These are phyloP conservation scores for Neosilurus mollespiculum DNA, from an alignment of 2,797 vertebrate species.

Conservation along the genomic window DNA sequence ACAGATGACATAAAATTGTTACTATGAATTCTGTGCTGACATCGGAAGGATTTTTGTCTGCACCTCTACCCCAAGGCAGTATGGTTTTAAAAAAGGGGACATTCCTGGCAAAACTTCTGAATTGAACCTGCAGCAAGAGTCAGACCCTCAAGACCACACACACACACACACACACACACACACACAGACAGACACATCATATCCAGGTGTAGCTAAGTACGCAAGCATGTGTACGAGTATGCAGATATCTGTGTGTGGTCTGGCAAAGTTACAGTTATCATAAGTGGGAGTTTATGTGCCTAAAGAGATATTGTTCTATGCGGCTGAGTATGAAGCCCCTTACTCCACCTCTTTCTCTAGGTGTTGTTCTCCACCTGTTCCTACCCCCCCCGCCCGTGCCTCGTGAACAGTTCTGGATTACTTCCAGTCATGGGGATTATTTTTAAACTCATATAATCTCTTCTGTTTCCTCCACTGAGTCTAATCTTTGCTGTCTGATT, in stretches of 20 bases:
- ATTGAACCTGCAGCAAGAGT: slow-evolving; percentile 41
- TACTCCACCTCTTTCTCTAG: slow-evolving; percentile 49
- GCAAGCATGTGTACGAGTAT: slow-evolving; percentile 28
- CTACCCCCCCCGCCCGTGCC: slow-evolving; percentile 55
- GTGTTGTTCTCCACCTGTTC: slow-evolving; percentile 29
- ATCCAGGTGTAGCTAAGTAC: slow-evolving; percentile 46
- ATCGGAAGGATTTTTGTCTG: slow-evolving; percentile 47
- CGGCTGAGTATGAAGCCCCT: slow-evolving; percentile 59
- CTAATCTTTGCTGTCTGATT: slow-evolving; percentile 32
- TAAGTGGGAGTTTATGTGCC: slow-evolving; percentile 59
- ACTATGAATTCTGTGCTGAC: slow-evolving; percentile 36
- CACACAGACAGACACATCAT: slow-evolving; percentile 47
- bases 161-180: slow-evolving; percentile 22
- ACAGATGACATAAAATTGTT: slow-evolving; percentile 27
- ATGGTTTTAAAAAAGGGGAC: slow-evolving; percentile 34
- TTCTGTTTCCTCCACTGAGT: slow-evolving; percentile 68
- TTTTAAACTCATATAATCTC: slow-evolving; percentile 72
- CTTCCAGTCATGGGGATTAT: slow-evolving; percentile 70
- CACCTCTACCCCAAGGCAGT: slow-evolving; percentile 56
- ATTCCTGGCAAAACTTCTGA: slow-evolving; percentile 50
- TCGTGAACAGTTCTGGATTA: slow-evolving; percentile 60
- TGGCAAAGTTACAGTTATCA: slow-evolving; percentile 67
- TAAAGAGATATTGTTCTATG: slow-evolving; percentile 58
- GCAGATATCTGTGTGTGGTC: slow-evolving; percentile 68
- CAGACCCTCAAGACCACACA: slow-evolving; percentile 59